Percentiles rank a stretch among this genome's conserved stretches.
These are phyloP conservation scores for Squalus acanthias DNA, from an alignment of 2,797 vertebrate species.

Conservation along the genomic window DNA sequence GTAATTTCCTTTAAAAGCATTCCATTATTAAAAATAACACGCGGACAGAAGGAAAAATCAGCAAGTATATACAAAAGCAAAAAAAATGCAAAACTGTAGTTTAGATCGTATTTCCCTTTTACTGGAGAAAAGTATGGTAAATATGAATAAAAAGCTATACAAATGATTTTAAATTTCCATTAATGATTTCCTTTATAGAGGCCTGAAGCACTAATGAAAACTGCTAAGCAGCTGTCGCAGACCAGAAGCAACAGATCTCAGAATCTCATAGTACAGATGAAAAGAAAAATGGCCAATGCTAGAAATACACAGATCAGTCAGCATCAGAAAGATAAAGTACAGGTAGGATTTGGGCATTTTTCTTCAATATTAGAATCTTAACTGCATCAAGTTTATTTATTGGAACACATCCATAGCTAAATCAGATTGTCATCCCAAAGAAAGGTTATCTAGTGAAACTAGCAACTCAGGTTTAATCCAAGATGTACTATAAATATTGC, in stretches of 20 bases:
- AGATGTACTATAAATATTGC: background rate
- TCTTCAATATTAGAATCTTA: background rate
- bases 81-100: background rate
- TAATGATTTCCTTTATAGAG: background rate
- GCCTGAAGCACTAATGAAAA: background rate
- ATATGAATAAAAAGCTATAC: background rate
- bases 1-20: background rate
- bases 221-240: background rate
- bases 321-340: background rate
- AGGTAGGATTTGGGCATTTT: background rate
- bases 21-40: background rate
- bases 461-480: background rate
- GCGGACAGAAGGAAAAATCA: background rate
- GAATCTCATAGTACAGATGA: background rate
- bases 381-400: background rate
- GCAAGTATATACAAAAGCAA: background rate
- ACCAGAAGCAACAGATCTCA: background rate
- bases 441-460: background rate
- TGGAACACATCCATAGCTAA: background rate
- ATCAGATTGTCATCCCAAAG: background rate
- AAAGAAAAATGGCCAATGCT: background rate
- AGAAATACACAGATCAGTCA: background rate
- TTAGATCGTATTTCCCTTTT: background rate
- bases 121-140: background rate
- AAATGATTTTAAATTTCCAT: background rate